Base-by-base conservation (phyloP, 2,888 invertebrate genomes). In the Meliscaeva auricollis region DNA sequence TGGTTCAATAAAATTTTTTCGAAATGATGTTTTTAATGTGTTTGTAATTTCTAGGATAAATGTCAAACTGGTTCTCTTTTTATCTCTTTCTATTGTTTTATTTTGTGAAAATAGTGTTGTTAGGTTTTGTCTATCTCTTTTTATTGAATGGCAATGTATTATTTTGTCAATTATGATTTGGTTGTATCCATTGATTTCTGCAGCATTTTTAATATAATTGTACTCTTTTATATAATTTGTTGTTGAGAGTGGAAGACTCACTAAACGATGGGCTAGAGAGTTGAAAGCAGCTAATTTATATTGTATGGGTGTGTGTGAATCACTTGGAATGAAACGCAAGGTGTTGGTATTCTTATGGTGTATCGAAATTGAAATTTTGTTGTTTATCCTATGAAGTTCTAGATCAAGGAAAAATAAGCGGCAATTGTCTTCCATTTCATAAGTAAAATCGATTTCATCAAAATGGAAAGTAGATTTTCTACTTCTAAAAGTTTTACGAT, bases 81-180 rank as follows among this genome's bases (percentile, higher is more conserved):
- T 38, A 13, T 38, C 38, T 38, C 13, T 38, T 38, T 38, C 38
- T 13, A 38, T 1, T 38, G 13, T 38, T 38, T 38, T 38, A 13
- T 38, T 38, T 38, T 38, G 38, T 38, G 38, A 13, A 38, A 2
- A 38, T 13, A 46, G 17, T 8, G 46, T 46, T 46, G 46, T 46
- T 17, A 46, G 8, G 46, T 46, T 46, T 15, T 17, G 17, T 17
- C 1, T 46, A 17, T 17, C 5, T 4, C 46, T 46, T 17, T 46
- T 46, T 1, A 17, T 46, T 8, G 46, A 46, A 17, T 46, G 17
- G 15, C 46, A 17, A 17, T 46, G 46, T 15, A 46, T 46, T 46
- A 46, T 46, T 17, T 46, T 46, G 46, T 46, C 46, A 17, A 46
- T 46, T 3, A 46, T 46, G 15, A 46, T 46, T 46, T 46, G 17